These are phyloP conservation scores for Octodon degus DNA, from an alignment of 2,113 vertebrate genomes.

Conservation along the genomic window DNA sequence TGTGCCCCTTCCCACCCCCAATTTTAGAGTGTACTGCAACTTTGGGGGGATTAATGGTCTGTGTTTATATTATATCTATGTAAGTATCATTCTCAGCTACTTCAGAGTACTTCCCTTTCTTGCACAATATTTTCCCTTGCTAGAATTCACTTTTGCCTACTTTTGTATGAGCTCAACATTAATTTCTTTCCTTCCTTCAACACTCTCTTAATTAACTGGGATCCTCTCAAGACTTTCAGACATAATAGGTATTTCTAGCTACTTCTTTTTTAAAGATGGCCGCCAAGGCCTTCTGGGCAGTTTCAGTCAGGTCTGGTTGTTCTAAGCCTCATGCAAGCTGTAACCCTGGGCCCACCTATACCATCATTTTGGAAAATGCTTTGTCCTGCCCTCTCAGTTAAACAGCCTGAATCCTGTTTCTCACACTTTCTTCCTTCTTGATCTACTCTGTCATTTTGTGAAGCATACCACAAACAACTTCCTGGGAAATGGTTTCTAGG, in stretches of 20 bases:
- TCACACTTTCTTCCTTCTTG: not conserved
- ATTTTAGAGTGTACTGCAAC: not conserved
- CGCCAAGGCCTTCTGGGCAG: not conserved
- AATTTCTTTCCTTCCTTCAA: not conserved
- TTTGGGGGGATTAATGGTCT: constrained; percentile 15
- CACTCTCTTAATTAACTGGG: not conserved
- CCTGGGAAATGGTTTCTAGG: not conserved
- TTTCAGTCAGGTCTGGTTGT: not conserved
- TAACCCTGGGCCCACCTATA: not conserved
- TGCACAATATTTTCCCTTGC: not conserved
- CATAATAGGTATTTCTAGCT: not conserved
- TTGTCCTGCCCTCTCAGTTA: not conserved
- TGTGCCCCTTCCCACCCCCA: not conserved
- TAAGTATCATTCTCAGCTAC: constrained; percentile 32
- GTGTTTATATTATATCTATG: constrained; percentile 13
- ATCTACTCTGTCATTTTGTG: not conserved
- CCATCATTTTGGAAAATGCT: not conserved
- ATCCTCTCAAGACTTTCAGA: constrained; percentile 16
- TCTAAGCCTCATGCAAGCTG: not conserved
- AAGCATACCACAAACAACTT: not conserved
- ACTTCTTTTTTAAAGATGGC: not conserved
- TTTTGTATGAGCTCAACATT: not conserved
- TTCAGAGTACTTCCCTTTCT: not conserved
- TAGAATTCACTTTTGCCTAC: constrained; percentile 43
- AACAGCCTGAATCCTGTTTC: not conserved